Base-by-base conservation (phyloP, 2,888 invertebrate genomes). In the Adineta ricciae region DNA sequence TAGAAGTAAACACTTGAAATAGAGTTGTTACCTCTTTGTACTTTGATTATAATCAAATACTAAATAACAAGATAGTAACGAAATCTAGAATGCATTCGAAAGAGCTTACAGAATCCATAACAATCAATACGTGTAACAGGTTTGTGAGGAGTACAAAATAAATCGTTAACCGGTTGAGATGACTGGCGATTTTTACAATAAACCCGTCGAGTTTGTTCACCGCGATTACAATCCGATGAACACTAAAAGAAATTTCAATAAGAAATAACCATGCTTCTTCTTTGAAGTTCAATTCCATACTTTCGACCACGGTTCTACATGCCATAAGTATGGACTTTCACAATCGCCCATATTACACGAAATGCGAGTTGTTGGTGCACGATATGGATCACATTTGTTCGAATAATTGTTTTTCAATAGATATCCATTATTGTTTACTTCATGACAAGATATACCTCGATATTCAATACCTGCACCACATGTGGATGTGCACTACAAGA, bases 251-350 rank as follows among this genome's bases (percentile, higher is more conserved):
- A 78, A 11, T 32, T 41, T 8, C 11, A 46, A 41, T 78, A n/a
- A 27, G 27, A 27, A 3, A 64, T 8, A 78, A 41, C n/a, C n/a
- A n/a, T n/a, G n/a, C n/a, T n/a, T n/a, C n/a, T 41, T 9, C 11
- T 38, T 78, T 4, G 24, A 38, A 78, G 14, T 24, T 38, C 0
- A 78, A 5, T 9, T 72, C 7, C 16, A 19, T 78, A 78, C 78
- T n/a, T 38, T n/a, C n/a, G 41, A 78, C 78, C 78, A 78, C 41
- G 78, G 78, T 14, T 78, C 78, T 1, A 78, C 41, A 78, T 78
- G 78, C 78, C 78, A 78, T 78, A 78, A 19, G n/a, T 78, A 78
- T 78, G 78, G 78, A 78, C 78, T 78, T 78, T 78, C 41, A 41
- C 78, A 78, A n/a, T 78, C 78, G 14, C 78, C 78, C 78, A 78